Conservation (phyloP, 1,140 invertebrate genomes). For the Drosophila saltans region DNA sequence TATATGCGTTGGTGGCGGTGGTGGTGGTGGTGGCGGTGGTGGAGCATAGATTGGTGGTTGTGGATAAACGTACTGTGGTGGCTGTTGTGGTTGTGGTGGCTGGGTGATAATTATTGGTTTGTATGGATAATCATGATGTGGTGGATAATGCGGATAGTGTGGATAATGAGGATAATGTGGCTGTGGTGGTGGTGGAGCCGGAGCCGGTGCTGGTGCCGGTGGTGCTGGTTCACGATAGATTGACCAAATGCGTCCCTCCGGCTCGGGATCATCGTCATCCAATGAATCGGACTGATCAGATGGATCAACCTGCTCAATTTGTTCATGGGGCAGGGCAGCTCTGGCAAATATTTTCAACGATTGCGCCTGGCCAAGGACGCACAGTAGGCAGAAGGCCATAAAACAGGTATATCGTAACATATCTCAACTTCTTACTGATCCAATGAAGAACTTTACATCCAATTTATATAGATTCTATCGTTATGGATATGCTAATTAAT, state of each 20-base stretch:
- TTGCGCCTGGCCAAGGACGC: conserved; percentile 18
- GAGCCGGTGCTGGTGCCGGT: conserved; percentile 5
- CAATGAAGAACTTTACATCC: not conserved
- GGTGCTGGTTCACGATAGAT: conserved; percentile 22
- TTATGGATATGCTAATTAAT: conserved; percentile 5
- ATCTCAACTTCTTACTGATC: not conserved
- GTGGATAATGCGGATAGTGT: not conserved
- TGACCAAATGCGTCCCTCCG: conserved; percentile 31
- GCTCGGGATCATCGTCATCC: conserved; percentile 27
- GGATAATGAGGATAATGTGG: not conserved
- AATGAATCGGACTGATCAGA: not conserved
- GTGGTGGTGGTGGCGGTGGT: not conserved
- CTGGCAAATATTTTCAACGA: conserved; percentile 1
- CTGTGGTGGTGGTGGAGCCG: not conserved
- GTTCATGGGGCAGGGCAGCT: not conserved
- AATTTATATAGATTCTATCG: conserved; percentile 13
- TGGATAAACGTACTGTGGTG: not conserved
- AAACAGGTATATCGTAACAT: not conserved
- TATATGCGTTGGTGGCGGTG: not conserved
- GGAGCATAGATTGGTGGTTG: not conserved
- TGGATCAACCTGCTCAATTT: not conserved
- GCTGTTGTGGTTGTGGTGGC: not conserved
- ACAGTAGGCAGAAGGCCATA: not conserved
- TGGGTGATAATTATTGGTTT: not conserved
- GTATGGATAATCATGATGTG: not conserved